Percentiles rank a stretch among this genome's conserved stretches.
phyloP scores from a whole-genome alignment of 2,797 vertebrate genomes.

The Pseudocheirus occidentalis region DNA sequence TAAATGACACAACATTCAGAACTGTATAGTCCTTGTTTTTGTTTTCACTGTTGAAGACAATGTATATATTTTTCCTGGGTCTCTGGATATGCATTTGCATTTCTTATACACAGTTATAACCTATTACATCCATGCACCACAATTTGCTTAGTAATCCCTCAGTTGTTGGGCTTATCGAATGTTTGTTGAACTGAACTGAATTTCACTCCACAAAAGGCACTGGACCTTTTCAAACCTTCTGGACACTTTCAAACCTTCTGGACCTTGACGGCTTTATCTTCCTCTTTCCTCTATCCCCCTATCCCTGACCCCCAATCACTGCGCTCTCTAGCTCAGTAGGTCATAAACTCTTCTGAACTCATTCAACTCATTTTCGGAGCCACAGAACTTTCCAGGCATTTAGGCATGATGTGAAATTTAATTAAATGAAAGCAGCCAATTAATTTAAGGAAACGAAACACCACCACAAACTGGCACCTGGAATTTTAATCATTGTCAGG shows the following conservation, averaged over 20 bases:
- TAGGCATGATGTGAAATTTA: constrained; percentile 6
- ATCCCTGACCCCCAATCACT: neutral
- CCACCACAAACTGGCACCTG: neutral
- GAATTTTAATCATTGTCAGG: constrained; percentile 36
- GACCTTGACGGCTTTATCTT: neutral
- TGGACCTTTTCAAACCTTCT: neutral
- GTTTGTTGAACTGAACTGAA: neutral
- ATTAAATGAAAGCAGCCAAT: constrained; percentile 53
- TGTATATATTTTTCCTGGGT: neutral
- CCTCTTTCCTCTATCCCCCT: accelerated
- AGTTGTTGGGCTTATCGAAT: neutral
- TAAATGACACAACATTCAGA: neutral
- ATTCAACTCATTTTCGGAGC: constrained; percentile 15
- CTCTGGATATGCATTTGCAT: neutral
- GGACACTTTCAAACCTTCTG: neutral
- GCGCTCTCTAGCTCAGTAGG: neutral
- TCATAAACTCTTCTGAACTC: constrained; percentile 8
- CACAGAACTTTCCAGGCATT: constrained; percentile 15
- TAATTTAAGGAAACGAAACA: constrained; percentile 42
- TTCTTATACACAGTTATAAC: neutral
- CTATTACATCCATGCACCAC: neutral
- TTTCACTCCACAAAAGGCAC: neutral
- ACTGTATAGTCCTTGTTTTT: neutral
- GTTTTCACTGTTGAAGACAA: neutral
- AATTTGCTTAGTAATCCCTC: neutral